phyloP scores from a whole-genome alignment of 2,888 invertebrate genomes.

The Drosophila formosana region DNA sequence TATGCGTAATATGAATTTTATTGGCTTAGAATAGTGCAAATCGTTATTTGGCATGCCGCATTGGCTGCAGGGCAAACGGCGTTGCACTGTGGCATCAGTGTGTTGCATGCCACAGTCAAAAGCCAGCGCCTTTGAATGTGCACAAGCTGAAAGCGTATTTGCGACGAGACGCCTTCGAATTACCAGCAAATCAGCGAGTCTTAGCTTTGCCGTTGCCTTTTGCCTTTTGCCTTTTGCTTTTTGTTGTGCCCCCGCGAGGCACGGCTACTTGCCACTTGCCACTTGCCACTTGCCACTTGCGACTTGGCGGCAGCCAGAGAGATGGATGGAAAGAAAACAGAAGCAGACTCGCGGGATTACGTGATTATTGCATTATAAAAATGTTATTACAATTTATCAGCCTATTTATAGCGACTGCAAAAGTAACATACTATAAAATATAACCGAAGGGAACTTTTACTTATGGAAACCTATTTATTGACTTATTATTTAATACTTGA shows the following conservation, averaged over 20 bases:
- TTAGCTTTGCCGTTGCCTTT: not conserved
- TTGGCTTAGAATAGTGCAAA: constrained; percentile 68
- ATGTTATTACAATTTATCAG: constrained; percentile 1
- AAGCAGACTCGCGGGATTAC: constrained; percentile 1
- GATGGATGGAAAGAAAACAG: constrained; percentile 9
- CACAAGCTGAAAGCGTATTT: constrained; percentile 28
- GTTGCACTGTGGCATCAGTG: not conserved
- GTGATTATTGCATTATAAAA: constrained; percentile 3
- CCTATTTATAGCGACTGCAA: not conserved
- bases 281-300: constrained; percentile 2
- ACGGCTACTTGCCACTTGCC: constrained; percentile 1
- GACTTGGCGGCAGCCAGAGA: not conserved
- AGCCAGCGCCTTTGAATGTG: constrained; percentile 7
- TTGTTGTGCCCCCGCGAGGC: not conserved
- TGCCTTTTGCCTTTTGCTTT: not conserved
- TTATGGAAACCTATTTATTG: too few species aligned
- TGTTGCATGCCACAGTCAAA: not conserved
- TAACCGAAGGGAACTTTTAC: too few species aligned
- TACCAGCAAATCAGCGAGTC: constrained; percentile 12
- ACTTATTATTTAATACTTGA: too few species aligned
- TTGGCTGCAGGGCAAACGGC: not conserved
- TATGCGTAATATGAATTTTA: constrained; percentile 77
- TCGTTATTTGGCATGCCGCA: constrained; percentile 31
- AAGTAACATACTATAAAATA: too few species aligned
- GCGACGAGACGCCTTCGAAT: constrained; percentile 31